These are phyloP conservation scores for Endotricha flammealis DNA, from an alignment of 2,888 invertebrate species.

Conservation along the genomic window DNA sequence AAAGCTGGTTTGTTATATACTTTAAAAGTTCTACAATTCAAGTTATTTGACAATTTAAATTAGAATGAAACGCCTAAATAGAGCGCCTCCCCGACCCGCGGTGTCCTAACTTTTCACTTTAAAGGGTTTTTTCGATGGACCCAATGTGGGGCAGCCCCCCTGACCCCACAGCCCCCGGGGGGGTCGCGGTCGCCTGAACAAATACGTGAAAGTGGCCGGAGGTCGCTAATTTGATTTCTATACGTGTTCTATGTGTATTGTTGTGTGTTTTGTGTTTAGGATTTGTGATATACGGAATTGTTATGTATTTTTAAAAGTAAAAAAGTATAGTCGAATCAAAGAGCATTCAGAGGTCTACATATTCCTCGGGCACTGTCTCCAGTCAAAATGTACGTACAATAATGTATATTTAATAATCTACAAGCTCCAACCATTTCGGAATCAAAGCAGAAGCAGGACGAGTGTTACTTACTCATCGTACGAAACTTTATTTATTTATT, in stretches of 20 bases:
- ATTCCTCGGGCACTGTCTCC: no score
- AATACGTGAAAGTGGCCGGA: constrained; percentile 43
- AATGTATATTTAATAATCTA: no score
- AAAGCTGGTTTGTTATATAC: no score
- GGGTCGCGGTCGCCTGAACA: constrained; percentile 41
- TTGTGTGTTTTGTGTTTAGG: constrained; percentile 15
- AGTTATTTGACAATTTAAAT: constrained; percentile 1
- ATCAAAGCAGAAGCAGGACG: no score
- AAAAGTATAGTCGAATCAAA: no score
- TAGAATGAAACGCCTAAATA: constrained; percentile 15
- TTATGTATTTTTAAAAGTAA: background rate
- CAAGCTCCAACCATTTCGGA: no score
- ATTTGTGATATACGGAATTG: constrained; percentile 10
- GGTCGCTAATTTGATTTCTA: constrained; percentile 48
- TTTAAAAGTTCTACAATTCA: background rate
- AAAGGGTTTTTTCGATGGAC: constrained; percentile 58
- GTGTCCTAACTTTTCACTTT: constrained; percentile 55
- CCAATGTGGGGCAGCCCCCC: constrained; percentile 18
- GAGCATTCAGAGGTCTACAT: no score
- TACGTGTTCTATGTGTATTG: constrained; percentile 24
- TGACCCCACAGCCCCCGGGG: constrained; percentile 16
- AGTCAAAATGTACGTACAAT: no score
- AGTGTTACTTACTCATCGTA: no score
- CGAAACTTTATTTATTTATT: no score
- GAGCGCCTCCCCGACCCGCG: constrained; percentile 16